A percentile compares a stretch with the other conserved stretches of the same genome.
Conservation (phyloP, 2,113 vertebrate species). For the Oncorhynchus masou region DNA sequence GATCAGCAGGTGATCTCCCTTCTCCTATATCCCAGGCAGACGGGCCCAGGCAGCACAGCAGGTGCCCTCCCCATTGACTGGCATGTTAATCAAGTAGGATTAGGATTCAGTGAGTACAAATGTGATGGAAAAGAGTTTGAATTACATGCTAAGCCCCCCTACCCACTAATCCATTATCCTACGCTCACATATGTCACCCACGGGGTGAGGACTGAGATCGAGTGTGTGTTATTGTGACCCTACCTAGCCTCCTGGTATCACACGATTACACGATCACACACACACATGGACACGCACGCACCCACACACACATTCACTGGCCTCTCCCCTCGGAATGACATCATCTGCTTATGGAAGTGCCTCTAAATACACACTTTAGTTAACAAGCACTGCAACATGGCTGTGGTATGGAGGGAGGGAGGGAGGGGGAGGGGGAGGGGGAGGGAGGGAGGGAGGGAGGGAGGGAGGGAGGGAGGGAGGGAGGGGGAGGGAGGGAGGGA, state of each 20-base stretch:
- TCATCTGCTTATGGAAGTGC: slow-evolving; percentile 26
- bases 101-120: slow-evolving; percentile 67
- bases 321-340: slow-evolving; percentile 10
- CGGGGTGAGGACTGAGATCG: slow-evolving; percentile 18
- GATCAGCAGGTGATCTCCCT: too few species aligned
- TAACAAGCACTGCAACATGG: not conserved
- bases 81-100: slow-evolving; percentile 67
- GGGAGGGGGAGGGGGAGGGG: slow-evolving; percentile 2
- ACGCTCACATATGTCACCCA: slow-evolving; percentile 47
- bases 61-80: slow-evolving; percentile 47
- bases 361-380: slow-evolving; percentile 13
- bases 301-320: not conserved
- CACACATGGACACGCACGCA: not conserved
- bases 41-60: slow-evolving; percentile 28
- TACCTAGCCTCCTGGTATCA: not conserved
- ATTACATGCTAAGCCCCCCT: slow-evolving; percentile 64
- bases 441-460: not conserved
- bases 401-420: slow-evolving; percentile 8
- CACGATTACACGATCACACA: not conserved
- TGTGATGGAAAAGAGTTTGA: slow-evolving; percentile 73
- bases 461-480: slow-evolving; percentile 16
- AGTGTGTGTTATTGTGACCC: not conserved
- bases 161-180: slow-evolving; percentile 53
- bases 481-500: slow-evolving; percentile 11
- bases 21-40: too few species aligned